Base-by-base conservation (phyloP, 2,888 invertebrate genomes). In the Rhagophthalmus giganteus region DNA sequence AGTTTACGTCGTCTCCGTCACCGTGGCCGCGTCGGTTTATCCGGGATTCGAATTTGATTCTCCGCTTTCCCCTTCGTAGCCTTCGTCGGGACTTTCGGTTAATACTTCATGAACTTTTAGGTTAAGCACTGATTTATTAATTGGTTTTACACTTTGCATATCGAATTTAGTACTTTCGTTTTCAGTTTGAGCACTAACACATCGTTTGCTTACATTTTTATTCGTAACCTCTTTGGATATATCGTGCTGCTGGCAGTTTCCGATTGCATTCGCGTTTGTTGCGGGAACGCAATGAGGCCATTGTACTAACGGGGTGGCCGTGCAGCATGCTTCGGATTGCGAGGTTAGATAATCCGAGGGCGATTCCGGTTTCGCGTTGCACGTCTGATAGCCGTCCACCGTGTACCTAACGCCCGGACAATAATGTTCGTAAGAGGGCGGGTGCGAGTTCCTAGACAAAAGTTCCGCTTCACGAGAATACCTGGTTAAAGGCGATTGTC, bases 21-120 rank as follows among this genome's bases (percentile, higher is more conserved):
- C n/a, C n/a, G n/a, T n/a, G n/a, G n/a, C n/a, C n/a, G n/a, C n/a
- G 40, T 33, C 27, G 37, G 16, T 40, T 53, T 41, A 53, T 14
- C 53, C 42, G n/a, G 53, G 53, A 35, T 53, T 53, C 26, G 53
- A 53, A 13, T 37, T 48, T 30, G 48, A 48, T 40, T 53, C 53
- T 24, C 38, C 48, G 25, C 47, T 48, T 35, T 90, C 91, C 26
- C 90, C 91, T 42, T 89, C 91, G 73, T 91, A 91, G 10, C 90
- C 91, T 74, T 91, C 91, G 70, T 91, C 91, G 25, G 90, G 90
- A 74, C 90, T 90, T 67, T 90, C 90, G 10, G 88, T 86, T 63
- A 80, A 62, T n/a, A 76, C 76, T 34, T 69, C 68, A 7, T 62
- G 55, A 39, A 61, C 50, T 47, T 58, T 58, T 34, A 59, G 50